A percentile compares a stretch with the other conserved stretches of the same genome.
Evolutionary conservation across 2,888 invertebrate species (phyloP).

Genomic region (Euplexia lucipara): DNA sequence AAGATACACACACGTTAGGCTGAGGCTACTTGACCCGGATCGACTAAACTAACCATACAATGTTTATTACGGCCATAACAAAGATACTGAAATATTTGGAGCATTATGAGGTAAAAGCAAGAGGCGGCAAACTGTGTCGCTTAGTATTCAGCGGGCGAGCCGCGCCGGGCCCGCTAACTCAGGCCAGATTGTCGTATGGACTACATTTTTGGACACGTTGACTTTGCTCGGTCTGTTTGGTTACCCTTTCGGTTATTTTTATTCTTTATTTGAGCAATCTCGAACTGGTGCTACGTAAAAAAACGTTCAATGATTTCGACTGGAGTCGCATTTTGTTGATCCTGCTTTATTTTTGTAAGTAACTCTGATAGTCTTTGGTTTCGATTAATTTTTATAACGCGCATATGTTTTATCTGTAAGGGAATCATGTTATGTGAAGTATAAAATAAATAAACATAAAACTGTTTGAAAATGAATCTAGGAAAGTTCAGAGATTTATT

Average conservation of each 20-base stretch:
- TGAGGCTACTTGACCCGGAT: constrained; percentile 25
- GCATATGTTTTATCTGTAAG: no score
- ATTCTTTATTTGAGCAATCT: constrained; percentile 35
- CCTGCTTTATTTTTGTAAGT: neutral
- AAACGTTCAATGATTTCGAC: neutral
- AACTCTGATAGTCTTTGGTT: no score
- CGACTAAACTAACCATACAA: constrained; percentile 42
- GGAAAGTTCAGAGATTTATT: no score
- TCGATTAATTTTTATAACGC: no score
- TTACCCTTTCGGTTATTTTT: constrained; percentile 34
- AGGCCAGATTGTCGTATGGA: constrained; percentile 61
- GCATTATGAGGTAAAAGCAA: constrained; percentile 52
- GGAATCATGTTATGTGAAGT: no score
- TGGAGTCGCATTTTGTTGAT: neutral
- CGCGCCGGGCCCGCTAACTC: constrained; percentile 59
- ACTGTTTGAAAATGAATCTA: no score
- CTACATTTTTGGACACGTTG: constrained; percentile 61
- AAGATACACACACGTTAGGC: constrained; percentile 9
- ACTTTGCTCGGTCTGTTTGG: constrained; percentile 43
- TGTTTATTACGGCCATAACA: constrained; percentile 28
- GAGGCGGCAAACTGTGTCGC: constrained; percentile 52
- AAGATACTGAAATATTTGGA: constrained; percentile 57
- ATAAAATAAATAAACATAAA: no score
- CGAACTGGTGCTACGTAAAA: constrained; percentile 14
- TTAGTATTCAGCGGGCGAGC: constrained; percentile 69